Evolutionary conservation across 1,140 invertebrate species (phyloP), one percentile per base, ranked within the genome.

Genomic region (Drosophila kikkawai): DNA sequence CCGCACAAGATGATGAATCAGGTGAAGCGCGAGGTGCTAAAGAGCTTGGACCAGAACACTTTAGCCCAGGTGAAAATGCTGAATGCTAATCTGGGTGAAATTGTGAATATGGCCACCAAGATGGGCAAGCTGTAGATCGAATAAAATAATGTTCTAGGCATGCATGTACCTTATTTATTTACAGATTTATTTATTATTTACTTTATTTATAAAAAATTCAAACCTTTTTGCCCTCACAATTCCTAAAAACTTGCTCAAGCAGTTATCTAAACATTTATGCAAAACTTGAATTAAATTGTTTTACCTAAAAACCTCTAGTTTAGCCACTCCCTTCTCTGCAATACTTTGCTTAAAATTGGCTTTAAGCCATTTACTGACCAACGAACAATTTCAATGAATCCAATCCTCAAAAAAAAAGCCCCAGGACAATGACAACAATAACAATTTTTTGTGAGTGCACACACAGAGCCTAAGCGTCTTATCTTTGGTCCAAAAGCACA

Each of bases 381-480:
- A 11, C 37, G 1, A 73, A 34, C 68, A 48, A 48, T 48, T 57
- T 50, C 67, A 34, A 36, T 41, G 66, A 58, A 59, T 70, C 7
- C 42, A 41, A 71, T 36, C 12, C 19, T 5, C 34, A 26, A 34
- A 56, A 50, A 36, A 34, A 29, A 1, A 13, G 1, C 13, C 29
- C 34, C 17, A 41, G n/a, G 19, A n/a, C n/a, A 67, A 32, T 42
- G 17, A 19, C 29, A 71, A 70, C 53, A 71, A 71, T 71, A 73
- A 73, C 45, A 42, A 51, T 73, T 71, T 55, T 51, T 42, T 71
- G 67, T 36, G 45, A 71, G 69, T 57, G 44, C 58, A 66, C 41
- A 64, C 41, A 59, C 32, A 34, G 32, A 9, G 75, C 71, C 76
- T 86, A 80, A 88, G 84, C 84, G 86, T 84, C 84, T 88, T 88